phyloP scores from a whole-genome alignment of 2,797 vertebrate genomes.

The Chelmon rostratus region DNA sequence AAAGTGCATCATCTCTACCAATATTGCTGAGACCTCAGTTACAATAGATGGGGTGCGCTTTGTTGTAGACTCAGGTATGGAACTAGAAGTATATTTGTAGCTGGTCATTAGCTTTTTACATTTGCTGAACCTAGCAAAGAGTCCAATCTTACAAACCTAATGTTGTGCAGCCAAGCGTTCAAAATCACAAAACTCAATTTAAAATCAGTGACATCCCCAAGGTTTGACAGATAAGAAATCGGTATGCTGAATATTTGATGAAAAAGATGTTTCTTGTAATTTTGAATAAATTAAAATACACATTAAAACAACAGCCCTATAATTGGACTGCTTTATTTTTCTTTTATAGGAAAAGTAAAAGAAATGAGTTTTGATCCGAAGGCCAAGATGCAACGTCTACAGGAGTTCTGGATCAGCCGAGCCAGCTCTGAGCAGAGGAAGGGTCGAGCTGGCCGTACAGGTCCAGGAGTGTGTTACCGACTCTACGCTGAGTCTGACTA shows the following conservation, averaged over 20 bases:
- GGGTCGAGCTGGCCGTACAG: slow-evolving; percentile 93
- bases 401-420: slow-evolving; percentile 97
- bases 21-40: slow-evolving; percentile 95
- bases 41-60: slow-evolving; percentile 96
- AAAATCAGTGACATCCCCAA: neutral
- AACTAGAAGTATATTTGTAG: neutral
- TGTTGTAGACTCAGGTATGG: slow-evolving; percentile 92
- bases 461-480: slow-evolving; percentile 93
- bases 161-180: neutral
- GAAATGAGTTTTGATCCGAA: slow-evolving; percentile 96
- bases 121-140: neutral
- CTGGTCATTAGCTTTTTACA: neutral
- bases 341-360: slow-evolving; percentile 92
- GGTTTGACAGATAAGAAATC: neutral
- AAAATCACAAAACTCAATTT: neutral
- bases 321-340: neutral
- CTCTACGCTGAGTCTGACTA: slow-evolving; percentile 94
- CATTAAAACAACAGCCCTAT: neutral
- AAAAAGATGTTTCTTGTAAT: neutral
- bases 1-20: slow-evolving; percentile 96
- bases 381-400: slow-evolving; percentile 93
- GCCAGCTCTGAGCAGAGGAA: slow-evolving; percentile 96
- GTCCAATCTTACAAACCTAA: neutral
- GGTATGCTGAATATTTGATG: neutral
- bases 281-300: neutral